Base-by-base conservation (phyloP, 30 jellyfish, hydroid and myxozoan species). In the Cassiopea xamachana region DNA sequence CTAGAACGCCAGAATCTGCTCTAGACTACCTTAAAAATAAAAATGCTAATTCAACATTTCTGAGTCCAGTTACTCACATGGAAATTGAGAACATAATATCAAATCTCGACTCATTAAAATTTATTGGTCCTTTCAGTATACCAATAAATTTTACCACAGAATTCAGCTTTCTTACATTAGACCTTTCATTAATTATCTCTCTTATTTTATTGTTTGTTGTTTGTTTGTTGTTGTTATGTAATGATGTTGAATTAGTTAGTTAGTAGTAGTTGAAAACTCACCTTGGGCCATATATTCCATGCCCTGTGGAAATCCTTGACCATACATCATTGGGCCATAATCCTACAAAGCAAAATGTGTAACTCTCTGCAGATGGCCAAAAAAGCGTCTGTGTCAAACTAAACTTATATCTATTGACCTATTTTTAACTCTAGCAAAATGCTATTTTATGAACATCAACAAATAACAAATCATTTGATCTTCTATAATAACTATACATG, bases 281-380 rank as follows among this genome's bases (percentile, higher is more conserved):
- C 74, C 74, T 64, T 60, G 87, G 75, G 87, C 75, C 55, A 48
- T 45, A 48, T 82, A 82, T 46, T 70, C 90, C 82, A 82, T 82
- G 47, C 74, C 81, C 46, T 48, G 90, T 16, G 80, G 73, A 68
- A 61, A 82, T 48, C 90, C 90, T 14, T 62, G 74, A 39, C 74
- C 60, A 70, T 62, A 82, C 48, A 49, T 71, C 90, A 82, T 82
- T 64, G 70, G 83, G n/a, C 19, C 60, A 39, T 64, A 70, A 59
- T 81, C 90, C 90, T 81, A 55, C 16, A 18, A 68, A 70, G 51
- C 18, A 17, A 75, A 44, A 39, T 44, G 39, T 27, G 39, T 27
- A 27, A 27, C 39, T 27, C 39, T 27, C 39, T 27, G 39, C 39
- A 27, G 39, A 27, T 27, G 39, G 39, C 39, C 0, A 27, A 27